Base-by-base conservation (phyloP, 2,113 vertebrate species). In the Nematolebias whitei region DNA sequence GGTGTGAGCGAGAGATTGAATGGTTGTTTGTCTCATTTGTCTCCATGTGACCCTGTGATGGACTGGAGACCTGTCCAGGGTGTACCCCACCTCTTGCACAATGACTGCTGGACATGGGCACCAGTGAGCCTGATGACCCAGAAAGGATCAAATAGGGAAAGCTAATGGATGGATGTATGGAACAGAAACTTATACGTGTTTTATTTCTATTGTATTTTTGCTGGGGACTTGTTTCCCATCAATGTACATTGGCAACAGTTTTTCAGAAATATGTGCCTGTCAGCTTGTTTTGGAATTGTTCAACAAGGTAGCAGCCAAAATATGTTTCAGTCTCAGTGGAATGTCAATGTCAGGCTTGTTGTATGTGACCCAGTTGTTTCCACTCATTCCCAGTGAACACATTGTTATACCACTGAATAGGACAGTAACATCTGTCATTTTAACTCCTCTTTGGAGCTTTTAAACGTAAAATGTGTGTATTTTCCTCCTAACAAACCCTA, bases 211-310 rank as follows among this genome's bases (percentile, higher is more conserved):
- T 32, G 8, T 22, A 22, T 23, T 16, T 22, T 14, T 66, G 14
- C 29, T 22, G 8, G 4, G 2, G 5, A 35, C 19, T 23, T 9
- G 1, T 40, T 40, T 22, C 14, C 20, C 11, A 18, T 35, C 16
- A 5, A 13, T 38, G 22, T 47, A 10, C 32, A 55, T n/a, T 53
- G 35, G 53, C 39, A 65, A 54, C 24, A 22, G n/a, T 44, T 16
- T 64, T 24, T 1, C 23, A 0, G 20, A 38, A 41, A 35, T 24
- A 20, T 19, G 10, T 64, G 24, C 12, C 22, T 63, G 18, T 35
- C 22, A 18, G 41, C 49, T 63, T 49, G 19, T 58, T 51, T 58
- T 50, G 18, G 45, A 43, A 24, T 20, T 67, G 16, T 32, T 60
- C 26, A 24, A 19, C 14, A 44, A 48, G 14, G 18, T 43, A 51